A percentile compares a stretch with the other conserved stretches of the same genome.
phyloP scores from a whole-genome alignment of 2,888 invertebrate species.

The Drosophila nr. perissopoda region DNA sequence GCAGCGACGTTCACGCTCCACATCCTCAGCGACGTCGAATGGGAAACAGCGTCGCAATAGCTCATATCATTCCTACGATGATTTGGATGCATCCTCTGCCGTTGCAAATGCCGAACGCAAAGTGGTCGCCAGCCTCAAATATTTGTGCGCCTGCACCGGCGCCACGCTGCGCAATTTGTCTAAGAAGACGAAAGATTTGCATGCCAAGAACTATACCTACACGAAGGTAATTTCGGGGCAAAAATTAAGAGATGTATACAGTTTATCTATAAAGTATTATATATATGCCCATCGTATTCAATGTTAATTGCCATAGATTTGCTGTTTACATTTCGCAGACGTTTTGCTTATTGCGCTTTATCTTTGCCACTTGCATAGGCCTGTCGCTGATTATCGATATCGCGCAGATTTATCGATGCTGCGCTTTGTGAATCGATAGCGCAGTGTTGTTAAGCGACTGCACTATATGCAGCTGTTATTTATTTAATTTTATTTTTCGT shows the following conservation, averaged over 20 bases:
- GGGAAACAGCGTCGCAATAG: slow-evolving; percentile 78
- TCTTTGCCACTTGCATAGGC: slow-evolving; percentile 33
- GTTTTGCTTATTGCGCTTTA: slow-evolving; percentile 25
- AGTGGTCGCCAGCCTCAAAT: slow-evolving; percentile 80
- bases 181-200: slow-evolving; percentile 81
- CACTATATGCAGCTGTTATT: background rate
- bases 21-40: slow-evolving; percentile 41
- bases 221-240: slow-evolving; percentile 87
- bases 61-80: slow-evolving; percentile 81
- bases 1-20: slow-evolving; percentile 66
- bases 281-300: slow-evolving; percentile 4
- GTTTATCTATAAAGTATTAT: background rate
- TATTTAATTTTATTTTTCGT: background rate
- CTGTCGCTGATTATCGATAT: slow-evolving; percentile 16
- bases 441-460: slow-evolving; percentile 21
- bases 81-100: slow-evolving; percentile 72
- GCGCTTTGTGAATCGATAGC: background rate
- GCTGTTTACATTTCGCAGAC: slow-evolving; percentile 24
- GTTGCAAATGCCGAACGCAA: slow-evolving; percentile 71
- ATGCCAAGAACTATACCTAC: slow-evolving; percentile 85
- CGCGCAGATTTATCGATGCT: slow-evolving; percentile 9
- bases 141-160: slow-evolving; percentile 83
- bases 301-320: slow-evolving; percentile 16
- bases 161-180: slow-evolving; percentile 82
- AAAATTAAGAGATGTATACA: slow-evolving; percentile 15